Evolutionary conservation across 2,113 vertebrate genomes (phyloP), one percentile per base, ranked within the genome.

Genomic region (Antechinus flavipes): DNA sequence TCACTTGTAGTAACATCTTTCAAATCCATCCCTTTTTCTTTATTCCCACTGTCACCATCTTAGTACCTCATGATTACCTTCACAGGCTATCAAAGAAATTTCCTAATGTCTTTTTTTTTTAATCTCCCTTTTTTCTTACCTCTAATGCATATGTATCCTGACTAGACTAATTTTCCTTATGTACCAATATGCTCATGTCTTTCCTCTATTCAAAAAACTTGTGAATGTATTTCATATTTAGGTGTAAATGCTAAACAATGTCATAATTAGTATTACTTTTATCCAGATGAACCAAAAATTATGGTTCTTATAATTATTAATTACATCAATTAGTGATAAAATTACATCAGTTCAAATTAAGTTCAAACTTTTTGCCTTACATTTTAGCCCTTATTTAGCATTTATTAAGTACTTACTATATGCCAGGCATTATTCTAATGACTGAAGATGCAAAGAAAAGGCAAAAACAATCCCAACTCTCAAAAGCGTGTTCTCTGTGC

Each of bases 221-320:
- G 55, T 96, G 93, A 56, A 25, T 93, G n/a, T 89, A 9, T n/a
- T 90, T 93, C 26, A 49, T 93, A 58, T 91, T 46, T 61, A 94
- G 12, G n/a, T 2, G 90, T 49, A 27, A 5, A 95, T 93, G 89
- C 92, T 93, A 95, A 97, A 0, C 24, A 54, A 27, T 56, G 49
- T 93, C 95, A 56, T 90, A 90, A n/a, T 54, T 10, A 55, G 23
- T 92, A 89, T 10, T 97, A 56, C 94, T 95, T 95, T 96, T 95
- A 91, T 50, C 11, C 42, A 76, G 11, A 46, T 42, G 54, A 95
- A 27, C 9, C 54, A 92, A 92, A 42, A 50, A 54, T 55, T 91
- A 6, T 22, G 7, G 1, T 90, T 92, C 61, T 68, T 19, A 19
- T 76, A 76, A n/a, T 30, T 84, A 42, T 42, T 42, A 84, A 84